These are phyloP conservation scores for Melanocharis versteri DNA, from an alignment of 2,113 vertebrate species.

Conservation along the genomic window DNA sequence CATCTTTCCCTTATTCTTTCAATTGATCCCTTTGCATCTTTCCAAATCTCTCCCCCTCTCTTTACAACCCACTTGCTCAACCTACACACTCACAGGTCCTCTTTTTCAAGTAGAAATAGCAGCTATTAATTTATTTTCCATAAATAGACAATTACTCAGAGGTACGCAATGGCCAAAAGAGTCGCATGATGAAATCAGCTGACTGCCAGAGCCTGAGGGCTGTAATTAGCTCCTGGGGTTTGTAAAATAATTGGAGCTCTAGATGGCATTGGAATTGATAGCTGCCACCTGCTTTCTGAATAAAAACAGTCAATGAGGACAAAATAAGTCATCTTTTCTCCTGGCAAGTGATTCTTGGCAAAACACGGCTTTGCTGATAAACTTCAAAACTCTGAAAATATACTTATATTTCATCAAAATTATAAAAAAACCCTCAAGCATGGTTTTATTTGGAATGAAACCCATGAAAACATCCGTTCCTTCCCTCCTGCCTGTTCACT, in stretches of 20 bases:
- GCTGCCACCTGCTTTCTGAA: slow-evolving; percentile 66
- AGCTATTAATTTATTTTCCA: slow-evolving; percentile 68
- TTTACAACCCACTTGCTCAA: not conserved
- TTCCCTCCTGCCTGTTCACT: not conserved
- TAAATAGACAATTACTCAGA: slow-evolving; percentile 72
- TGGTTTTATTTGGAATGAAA: not conserved
- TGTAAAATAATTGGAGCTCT: slow-evolving; percentile 61
- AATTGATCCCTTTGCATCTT: not conserved
- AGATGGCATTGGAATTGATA: slow-evolving; percentile 62
- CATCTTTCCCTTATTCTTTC: not conserved
- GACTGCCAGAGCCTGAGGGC: slow-evolving; percentile 52
- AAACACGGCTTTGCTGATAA: slow-evolving; percentile 5
- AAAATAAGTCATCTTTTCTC: slow-evolving; percentile 35
- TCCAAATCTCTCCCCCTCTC: not conserved
- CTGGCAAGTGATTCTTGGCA: not conserved
- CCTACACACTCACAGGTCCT: not conserved
- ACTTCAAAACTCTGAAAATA: not conserved
- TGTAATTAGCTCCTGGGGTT: slow-evolving; percentile 67
- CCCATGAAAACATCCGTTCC: accelerated
- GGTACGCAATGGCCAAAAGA: slow-evolving; percentile 19
- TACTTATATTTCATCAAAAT: not conserved
- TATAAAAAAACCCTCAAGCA: not conserved
- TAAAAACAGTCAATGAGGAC: slow-evolving; percentile 52
- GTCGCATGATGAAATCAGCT: slow-evolving; percentile 53
- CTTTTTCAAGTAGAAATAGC: slow-evolving; percentile 41